phyloP scores from a whole-genome alignment of 1,140 invertebrate genomes.

The Acarapis woodi region DNA sequence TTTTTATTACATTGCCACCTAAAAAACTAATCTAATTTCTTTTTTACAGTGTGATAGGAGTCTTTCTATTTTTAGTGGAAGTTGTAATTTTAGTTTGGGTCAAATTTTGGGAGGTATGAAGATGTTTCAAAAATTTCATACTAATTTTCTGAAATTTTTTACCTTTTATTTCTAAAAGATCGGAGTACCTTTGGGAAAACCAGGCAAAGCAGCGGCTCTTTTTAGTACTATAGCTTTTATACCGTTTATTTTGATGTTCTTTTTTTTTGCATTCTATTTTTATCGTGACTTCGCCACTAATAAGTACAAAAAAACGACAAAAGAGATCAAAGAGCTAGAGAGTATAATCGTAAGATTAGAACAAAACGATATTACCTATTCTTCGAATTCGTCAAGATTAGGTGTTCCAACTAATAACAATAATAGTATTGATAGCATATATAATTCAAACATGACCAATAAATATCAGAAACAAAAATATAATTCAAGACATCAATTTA shows the following conservation, averaged over 20 bases:
- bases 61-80: slow-evolving; percentile 70
- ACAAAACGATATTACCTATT: too few species aligned
- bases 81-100: slow-evolving; percentile 78
- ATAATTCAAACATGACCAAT: too few species aligned
- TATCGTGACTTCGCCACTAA: slow-evolving; percentile 64
- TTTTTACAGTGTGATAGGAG: slow-evolving; percentile 14
- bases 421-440: too few species aligned
- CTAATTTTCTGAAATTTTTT: too few species aligned
- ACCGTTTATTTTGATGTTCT: slow-evolving; percentile 60
- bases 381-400: too few species aligned
- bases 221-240: slow-evolving; percentile 38
- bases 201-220: slow-evolving; percentile 8
- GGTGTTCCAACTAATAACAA: too few species aligned
- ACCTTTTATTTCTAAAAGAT: too few species aligned
- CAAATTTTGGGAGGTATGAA: slow-evolving; percentile 9
- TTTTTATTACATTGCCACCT: too few species aligned
- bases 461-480: too few species aligned
- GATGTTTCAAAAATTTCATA: not conserved
- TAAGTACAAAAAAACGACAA: slow-evolving; percentile 54
- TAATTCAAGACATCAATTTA: too few species aligned
- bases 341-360: too few species aligned
- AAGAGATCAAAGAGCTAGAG: slow-evolving; percentile 52
- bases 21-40: too few species aligned
- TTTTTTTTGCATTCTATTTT: slow-evolving; percentile 74
- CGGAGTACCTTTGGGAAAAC: not conserved